Evolutionary conservation across 2,797 vertebrate genomes (phyloP).

Genomic region (Enteromius mattozi): DNA sequence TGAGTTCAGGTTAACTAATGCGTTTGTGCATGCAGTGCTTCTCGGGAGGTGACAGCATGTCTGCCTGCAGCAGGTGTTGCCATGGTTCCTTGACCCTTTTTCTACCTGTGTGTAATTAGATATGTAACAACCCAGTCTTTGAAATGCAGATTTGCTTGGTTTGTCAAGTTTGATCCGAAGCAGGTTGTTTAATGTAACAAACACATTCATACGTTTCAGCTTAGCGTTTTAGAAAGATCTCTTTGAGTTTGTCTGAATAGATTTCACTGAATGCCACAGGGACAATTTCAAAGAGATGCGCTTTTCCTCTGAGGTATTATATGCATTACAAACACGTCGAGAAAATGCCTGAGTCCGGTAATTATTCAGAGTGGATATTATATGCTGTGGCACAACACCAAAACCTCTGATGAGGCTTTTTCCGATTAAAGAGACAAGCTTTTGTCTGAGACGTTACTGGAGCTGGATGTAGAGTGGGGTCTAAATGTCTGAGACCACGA

Average conservation of each 20-base stretch:
- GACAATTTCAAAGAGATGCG: constrained; percentile 9
- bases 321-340: constrained; percentile 6
- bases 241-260: constrained; percentile 24
- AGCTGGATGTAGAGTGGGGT: neutral
- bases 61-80: constrained; percentile 28
- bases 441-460: constrained; percentile 12
- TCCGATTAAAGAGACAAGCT: neutral
- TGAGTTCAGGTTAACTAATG: constrained; percentile 25
- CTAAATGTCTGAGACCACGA: neutral
- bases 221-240: constrained; percentile 17
- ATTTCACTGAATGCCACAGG: neutral
- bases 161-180: constrained; percentile 31
- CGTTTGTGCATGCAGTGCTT: constrained; percentile 8
- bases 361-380: constrained; percentile 31
- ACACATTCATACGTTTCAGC: constrained; percentile 37
- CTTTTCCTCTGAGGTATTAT: neutral
- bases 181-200: constrained; percentile 32
- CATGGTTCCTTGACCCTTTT: constrained; percentile 49
- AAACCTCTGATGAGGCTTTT: constrained; percentile 22
- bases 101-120: constrained; percentile 43
- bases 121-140: constrained; percentile 32
- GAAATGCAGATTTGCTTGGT: constrained; percentile 44
- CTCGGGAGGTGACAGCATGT: neutral
- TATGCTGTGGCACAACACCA: constrained; percentile 6
- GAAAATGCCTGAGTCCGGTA: neutral